These are phyloP conservation scores for Cochlearius cochlearius DNA, from an alignment of 2,113 vertebrate species.

Conservation along the genomic window DNA sequence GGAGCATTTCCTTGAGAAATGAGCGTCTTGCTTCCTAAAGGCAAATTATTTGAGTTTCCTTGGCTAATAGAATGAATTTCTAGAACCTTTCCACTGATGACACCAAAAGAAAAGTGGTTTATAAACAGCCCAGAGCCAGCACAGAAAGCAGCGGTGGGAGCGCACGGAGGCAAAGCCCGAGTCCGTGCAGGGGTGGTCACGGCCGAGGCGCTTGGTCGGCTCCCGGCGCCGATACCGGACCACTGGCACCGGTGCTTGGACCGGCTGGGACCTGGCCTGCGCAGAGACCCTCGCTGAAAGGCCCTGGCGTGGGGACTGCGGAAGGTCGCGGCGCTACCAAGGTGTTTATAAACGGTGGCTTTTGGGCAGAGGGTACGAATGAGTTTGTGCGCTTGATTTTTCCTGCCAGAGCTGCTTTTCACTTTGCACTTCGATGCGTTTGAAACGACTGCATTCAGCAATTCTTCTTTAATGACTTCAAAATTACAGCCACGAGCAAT, in stretches of 20 bases:
- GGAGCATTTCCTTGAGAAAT: neutral
- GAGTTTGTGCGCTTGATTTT: neutral
- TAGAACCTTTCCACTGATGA: neutral
- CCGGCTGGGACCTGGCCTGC: neutral
- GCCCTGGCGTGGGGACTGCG: accelerated
- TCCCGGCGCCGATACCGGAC: neutral
- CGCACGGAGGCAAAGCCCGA: accelerated
- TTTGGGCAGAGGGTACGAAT: neutral
- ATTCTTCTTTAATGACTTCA: neutral
- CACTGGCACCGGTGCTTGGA: neutral
- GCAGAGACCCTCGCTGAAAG: accelerated
- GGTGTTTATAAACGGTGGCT: neutral
- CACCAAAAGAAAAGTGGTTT: neutral
- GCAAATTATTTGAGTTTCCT: neutral
- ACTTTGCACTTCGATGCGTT: neutral
- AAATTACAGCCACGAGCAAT: slow-evolving; percentile 29
- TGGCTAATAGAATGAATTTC: neutral
- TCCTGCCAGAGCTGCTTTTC: neutral
- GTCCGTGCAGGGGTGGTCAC: accelerated
- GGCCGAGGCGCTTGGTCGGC: neutral
- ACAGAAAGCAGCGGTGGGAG: neutral
- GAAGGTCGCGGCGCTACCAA: accelerated
- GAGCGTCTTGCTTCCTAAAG: neutral
- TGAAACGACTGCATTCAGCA: neutral
- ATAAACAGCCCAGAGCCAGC: neutral